Percentiles rank a stretch among this genome's conserved stretches.
These are phyloP conservation scores for Panagrolaimus sp. DNA, from an alignment of 1,140 invertebrate species.

Conservation along the genomic window DNA sequence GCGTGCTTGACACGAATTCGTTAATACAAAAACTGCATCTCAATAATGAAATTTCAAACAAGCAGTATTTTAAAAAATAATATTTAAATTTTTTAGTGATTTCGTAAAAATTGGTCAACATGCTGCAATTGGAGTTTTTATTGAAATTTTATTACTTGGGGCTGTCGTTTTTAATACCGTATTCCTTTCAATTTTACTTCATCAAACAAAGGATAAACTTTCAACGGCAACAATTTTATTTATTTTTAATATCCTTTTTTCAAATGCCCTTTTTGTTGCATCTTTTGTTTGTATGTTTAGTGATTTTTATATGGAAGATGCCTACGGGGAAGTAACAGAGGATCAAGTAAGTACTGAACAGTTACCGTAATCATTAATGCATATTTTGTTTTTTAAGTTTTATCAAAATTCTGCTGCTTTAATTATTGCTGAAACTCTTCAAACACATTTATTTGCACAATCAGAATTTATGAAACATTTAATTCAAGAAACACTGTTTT, in stretches of 20 bases:
- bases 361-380: conserved; percentile 12
- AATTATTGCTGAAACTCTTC: conserved; percentile 51
- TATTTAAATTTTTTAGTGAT: conserved; percentile 26
- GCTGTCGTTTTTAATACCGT: conserved; percentile 47
- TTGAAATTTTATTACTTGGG: conserved; percentile 41
- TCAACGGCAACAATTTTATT: conserved; percentile 59
- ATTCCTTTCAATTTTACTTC: conserved; percentile 41
- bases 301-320: conserved; percentile 38
- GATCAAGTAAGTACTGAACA: conserved; percentile 10
- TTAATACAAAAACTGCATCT: too few relatives aligned
- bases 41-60: neutral
- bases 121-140: conserved; percentile 40
- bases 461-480: conserved; percentile 58
- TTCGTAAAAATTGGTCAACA: conserved; percentile 33
- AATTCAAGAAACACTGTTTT: conserved; percentile 55
- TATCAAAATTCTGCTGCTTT: conserved; percentile 26
- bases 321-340: neutral
- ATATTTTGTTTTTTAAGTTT: conserved; percentile 29
- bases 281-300: conserved; percentile 55
- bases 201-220: conserved; percentile 49
- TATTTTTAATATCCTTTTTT: conserved; percentile 58
- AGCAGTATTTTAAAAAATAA: neutral
- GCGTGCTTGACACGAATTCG: neutral
- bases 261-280: conserved; percentile 54
- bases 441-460: conserved; percentile 52